Evolutionary conservation across 2,888 invertebrate genomes (phyloP).

Genomic region (Branchipolynoe longqiensis): DNA sequence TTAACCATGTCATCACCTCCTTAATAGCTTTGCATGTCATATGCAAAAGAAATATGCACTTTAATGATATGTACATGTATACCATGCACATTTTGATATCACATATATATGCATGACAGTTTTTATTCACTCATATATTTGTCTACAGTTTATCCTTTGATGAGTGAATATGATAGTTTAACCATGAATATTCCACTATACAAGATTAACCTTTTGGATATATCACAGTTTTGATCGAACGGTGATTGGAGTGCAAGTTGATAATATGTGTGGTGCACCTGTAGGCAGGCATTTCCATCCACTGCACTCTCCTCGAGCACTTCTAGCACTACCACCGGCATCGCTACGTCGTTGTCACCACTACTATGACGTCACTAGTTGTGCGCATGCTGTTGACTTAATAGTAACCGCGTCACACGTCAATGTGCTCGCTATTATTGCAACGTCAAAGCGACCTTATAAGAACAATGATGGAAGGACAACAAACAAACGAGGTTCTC

Average conservation of each 20-base stretch:
- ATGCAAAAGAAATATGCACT: conserved; percentile 52
- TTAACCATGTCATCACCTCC: conserved; percentile 30
- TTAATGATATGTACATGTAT: conserved; percentile 47
- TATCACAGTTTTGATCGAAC: conserved; percentile 22
- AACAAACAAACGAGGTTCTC: background rate
- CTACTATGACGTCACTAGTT: background rate
- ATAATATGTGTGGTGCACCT: conserved; percentile 32
- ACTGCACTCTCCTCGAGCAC: conserved; percentile 1
- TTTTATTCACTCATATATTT: conserved; percentile 57
- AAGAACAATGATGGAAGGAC: background rate
- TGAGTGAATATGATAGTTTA: conserved; percentile 52
- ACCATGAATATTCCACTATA: conserved; percentile 49
- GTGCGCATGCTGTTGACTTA: background rate
- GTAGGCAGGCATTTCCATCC: background rate
- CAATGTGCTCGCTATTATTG: no score
- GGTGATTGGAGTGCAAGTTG: conserved; percentile 42
- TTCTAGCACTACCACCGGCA: background rate
- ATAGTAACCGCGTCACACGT: no score
- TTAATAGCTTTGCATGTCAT: conserved; percentile 53
- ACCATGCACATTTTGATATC: conserved; percentile 53
- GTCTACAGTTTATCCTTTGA: conserved; percentile 55
- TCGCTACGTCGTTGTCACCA: background rate
- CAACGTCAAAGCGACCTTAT: no score
- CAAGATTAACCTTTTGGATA: conserved; percentile 50
- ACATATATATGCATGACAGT: conserved; percentile 55